phyloP scores from a whole-genome alignment of 2,888 invertebrate species.

The Adelphocoris suturalis region DNA sequence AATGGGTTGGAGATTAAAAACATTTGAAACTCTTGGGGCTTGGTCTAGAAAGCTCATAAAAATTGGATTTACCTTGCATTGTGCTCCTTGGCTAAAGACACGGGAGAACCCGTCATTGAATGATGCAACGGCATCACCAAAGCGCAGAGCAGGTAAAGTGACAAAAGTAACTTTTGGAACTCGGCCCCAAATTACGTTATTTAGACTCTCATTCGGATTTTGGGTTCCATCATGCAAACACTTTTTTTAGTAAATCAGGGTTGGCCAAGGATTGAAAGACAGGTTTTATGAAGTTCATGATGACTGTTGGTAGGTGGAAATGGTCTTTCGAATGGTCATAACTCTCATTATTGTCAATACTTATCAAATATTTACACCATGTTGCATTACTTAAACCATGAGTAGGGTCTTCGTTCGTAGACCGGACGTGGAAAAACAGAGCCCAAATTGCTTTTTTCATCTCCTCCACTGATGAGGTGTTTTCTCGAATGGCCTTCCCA shows the following conservation, averaged over 20 bases:
- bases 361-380: constrained; percentile 76
- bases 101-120: no score
- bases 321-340: constrained; percentile 40
- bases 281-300: constrained; percentile 12
- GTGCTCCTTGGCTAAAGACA: no score
- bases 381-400: constrained; percentile 75
- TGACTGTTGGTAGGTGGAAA: constrained; percentile 28
- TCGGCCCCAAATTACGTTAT: background rate
- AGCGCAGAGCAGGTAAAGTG: background rate
- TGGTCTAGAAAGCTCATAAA: no score
- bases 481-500: background rate
- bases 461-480: constrained; percentile 72
- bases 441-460: constrained; percentile 77
- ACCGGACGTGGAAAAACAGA: constrained; percentile 72
- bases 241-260: background rate
- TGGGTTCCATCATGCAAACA: constrained; percentile 50
- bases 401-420: background rate
- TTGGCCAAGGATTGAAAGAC: background rate
- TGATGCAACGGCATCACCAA: background rate
- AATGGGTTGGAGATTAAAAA: no score
- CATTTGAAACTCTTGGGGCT: no score
- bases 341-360: no score
- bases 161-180: constrained; percentile 43
- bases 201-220: constrained; percentile 43
- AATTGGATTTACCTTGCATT: no score